phyloP scores from a whole-genome alignment of 2,888 invertebrate genomes.

The Caenorhabditis japonica region DNA sequence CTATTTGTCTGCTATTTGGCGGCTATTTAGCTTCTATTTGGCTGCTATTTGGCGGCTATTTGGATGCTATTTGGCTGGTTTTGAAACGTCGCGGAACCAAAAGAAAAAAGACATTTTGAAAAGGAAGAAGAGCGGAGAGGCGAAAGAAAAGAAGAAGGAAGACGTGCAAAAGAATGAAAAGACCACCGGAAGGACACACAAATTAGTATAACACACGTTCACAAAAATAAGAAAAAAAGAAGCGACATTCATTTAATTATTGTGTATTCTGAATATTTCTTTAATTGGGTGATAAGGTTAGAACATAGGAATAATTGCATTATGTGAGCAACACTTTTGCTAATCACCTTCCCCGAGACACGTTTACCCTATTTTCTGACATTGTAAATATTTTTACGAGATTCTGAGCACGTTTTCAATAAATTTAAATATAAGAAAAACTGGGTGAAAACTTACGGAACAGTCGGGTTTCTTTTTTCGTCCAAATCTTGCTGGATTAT shows the following conservation, averaged over 20 bases:
- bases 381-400: conserved; percentile 13
- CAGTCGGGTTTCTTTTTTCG: conserved; percentile 10
- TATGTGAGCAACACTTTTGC: conserved; percentile 12
- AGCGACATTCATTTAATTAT: neutral
- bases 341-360: neutral
- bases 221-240: neutral
- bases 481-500: conserved; percentile 35
- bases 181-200: neutral
- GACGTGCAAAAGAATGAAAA: conserved; percentile 27
- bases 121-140: conserved; percentile 15
- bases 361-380: neutral
- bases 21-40: no score
- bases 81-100: conserved; percentile 16
- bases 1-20: no score
- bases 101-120: conserved; percentile 4
- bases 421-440: conserved; percentile 10
- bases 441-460: conserved; percentile 41
- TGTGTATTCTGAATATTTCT: neutral
- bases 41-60: no score
- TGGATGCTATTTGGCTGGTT: no score
- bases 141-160: conserved; percentile 18
- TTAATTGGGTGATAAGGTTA: no score
- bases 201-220: neutral
- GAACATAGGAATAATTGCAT: conserved; percentile 5
- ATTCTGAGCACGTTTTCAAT: neutral